phyloP scores from a whole-genome alignment of 2,113 vertebrate species.

The Osmerus mordax region DNA sequence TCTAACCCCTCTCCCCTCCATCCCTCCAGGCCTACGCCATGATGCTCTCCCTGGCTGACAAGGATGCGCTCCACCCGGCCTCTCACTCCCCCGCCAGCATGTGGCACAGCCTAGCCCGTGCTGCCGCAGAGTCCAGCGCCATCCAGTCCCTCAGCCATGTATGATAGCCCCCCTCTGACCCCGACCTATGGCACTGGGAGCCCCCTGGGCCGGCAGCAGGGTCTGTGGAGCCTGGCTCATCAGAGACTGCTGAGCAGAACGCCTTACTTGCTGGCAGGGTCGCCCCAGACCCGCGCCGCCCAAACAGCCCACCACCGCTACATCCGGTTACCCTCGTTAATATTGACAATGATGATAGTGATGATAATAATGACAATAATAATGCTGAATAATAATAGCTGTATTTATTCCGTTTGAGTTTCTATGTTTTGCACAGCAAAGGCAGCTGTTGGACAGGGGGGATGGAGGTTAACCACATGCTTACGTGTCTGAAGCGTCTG shows the following conservation, averaged over 20 bases:
- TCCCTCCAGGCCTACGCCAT: constrained; percentile 87
- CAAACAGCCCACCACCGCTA: constrained; percentile 42
- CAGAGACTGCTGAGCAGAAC: constrained; percentile 80
- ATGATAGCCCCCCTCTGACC: constrained; percentile 76
- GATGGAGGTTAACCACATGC: constrained; percentile 57
- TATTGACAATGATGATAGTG: constrained; percentile 48
- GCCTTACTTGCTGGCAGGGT: constrained; percentile 86
- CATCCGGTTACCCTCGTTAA: constrained; percentile 80
- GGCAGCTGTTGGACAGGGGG: constrained; percentile 92
- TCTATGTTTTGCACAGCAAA: constrained; percentile 98
- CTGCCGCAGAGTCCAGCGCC: constrained; percentile 88
- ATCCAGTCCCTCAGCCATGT: constrained; percentile 96
- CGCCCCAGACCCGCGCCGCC: constrained; percentile 40
- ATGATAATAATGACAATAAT: constrained; percentile 72
- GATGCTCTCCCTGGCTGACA: constrained; percentile 97
- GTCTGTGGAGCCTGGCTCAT: constrained; percentile 13
- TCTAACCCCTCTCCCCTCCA: constrained; percentile 4
- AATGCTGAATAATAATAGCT: constrained; percentile 71
- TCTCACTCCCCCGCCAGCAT: constrained; percentile 83
- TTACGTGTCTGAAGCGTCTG: constrained; percentile 54
- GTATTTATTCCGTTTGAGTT: constrained; percentile 95
- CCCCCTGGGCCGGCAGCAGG: constrained; percentile 31
- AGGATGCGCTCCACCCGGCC: constrained; percentile 87
- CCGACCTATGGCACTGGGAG: constrained; percentile 59
- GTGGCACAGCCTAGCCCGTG: constrained; percentile 95